A percentile compares a stretch with the other conserved stretches of the same genome.
Evolutionary conservation across 2,888 invertebrate species (phyloP).

Genomic region (Ctena decussata): DNA sequence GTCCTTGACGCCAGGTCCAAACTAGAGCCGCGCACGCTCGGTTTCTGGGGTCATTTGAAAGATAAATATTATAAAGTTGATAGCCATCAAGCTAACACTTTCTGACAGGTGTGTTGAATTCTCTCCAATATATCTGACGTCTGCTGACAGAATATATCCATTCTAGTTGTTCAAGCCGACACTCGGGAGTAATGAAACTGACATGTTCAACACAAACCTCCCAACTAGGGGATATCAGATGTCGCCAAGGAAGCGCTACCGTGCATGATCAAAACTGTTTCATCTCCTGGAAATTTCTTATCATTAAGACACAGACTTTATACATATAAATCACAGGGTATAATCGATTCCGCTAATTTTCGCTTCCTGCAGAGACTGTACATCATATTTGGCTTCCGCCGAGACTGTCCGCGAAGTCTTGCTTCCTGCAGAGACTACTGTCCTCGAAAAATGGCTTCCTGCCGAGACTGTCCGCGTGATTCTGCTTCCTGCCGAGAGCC

Average conservation of each 20-base stretch:
- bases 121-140: conserved; percentile 64
- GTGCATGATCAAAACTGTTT: not conserved
- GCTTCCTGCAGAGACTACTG: too few relatives aligned
- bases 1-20: too few relatives aligned
- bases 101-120: conserved; percentile 66
- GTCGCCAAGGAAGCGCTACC: conserved; percentile 1
- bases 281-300: too few relatives aligned
- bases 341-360: too few relatives aligned
- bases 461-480: too few relatives aligned
- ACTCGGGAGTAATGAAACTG: conserved; percentile 60
- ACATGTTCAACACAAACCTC: conserved; percentile 64
- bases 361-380: too few relatives aligned
- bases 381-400: too few relatives aligned
- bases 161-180: conserved; percentile 65
- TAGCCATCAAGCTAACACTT: conserved; percentile 60
- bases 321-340: too few relatives aligned
- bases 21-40: not conserved
- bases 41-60: not conserved
- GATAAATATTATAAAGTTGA: conserved; percentile 53
- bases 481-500: too few relatives aligned
- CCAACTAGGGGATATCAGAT: conserved; percentile 59
- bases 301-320: too few relatives aligned
- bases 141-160: conserved; percentile 58
- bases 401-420: too few relatives aligned
- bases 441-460: too few relatives aligned